Evolutionary conservation across 2,113 vertebrate genomes (phyloP).

Genomic region (Epinephelus lanceolatus): DNA sequence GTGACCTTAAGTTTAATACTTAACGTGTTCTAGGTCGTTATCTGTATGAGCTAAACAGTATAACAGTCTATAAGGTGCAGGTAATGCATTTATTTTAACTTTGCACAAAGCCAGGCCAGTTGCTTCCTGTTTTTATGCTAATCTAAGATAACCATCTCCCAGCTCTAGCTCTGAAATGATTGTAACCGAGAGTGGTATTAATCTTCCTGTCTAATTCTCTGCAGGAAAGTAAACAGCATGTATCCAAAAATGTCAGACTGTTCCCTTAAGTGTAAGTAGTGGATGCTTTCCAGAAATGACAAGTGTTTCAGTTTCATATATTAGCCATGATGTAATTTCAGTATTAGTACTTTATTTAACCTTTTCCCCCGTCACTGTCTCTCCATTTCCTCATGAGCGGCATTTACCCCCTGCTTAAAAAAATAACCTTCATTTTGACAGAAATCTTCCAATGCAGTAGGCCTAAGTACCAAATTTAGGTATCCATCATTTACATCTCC

Average conservation of each 20-base stretch:
- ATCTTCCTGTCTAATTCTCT: not conserved
- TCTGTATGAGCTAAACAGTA: too few relatives aligned
- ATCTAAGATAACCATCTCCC: not conserved
- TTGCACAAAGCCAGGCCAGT: too few relatives aligned
- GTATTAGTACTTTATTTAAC: conserved; percentile 11
- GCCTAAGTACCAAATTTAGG: not conserved
- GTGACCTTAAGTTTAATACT: too few relatives aligned
- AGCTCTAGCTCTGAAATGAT: not conserved
- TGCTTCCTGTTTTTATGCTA: not conserved
- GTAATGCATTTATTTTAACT: not conserved
- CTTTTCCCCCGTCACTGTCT: not conserved
- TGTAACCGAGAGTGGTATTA: not conserved
- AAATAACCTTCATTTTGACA: not conserved
- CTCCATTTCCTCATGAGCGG: not conserved
- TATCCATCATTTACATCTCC: not conserved
- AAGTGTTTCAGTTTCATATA: conserved; percentile 33
- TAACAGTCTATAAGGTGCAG: not conserved
- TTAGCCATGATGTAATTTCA: conserved; percentile 33
- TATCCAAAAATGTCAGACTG: conserved; percentile 38
- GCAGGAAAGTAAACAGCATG: not conserved
- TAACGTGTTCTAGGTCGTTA: too few relatives aligned
- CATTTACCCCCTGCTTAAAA: not conserved
- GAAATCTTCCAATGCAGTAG: too few relatives aligned
- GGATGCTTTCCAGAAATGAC: conserved; percentile 36
- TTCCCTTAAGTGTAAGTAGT: conserved; percentile 26